Conservation (phyloP, 35 echinoderm and acorn worm species). For the Nesometra sesokonis region DNA sequence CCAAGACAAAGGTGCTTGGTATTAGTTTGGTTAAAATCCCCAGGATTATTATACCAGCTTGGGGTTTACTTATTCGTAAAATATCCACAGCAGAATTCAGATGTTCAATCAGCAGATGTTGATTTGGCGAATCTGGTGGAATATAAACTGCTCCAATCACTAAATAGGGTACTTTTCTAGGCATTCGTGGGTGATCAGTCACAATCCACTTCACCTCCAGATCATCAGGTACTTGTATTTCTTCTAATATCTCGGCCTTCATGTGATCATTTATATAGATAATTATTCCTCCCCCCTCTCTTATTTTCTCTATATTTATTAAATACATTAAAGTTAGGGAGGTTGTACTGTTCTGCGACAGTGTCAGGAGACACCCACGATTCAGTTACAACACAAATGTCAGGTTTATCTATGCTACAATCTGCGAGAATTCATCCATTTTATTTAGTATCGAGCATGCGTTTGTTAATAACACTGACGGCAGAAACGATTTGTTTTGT, state of each 20-base stretch:
- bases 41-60: slow-evolving; percentile 1
- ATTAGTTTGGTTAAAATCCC: not conserved
- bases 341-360: not conserved
- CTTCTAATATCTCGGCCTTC: not conserved
- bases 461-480: not conserved
- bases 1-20: not conserved
- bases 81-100: not conserved
- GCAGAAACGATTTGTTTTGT: not conserved
- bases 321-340: not conserved
- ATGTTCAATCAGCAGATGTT: not conserved
- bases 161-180: not conserved
- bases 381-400: not conserved
- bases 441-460: not conserved
- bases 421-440: slow-evolving; percentile 3
- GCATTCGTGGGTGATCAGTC: not conserved
- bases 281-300: not conserved
- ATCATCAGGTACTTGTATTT: not conserved
- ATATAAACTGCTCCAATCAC: not conserved
- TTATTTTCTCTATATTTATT: not conserved
- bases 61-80: not conserved
- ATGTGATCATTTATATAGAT: not conserved
- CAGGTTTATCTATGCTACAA: not conserved
- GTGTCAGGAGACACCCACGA: not conserved
- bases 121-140: not conserved
- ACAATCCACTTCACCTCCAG: not conserved